A percentile compares a stretch with the other conserved stretches of the same genome.
Evolutionary conservation across 2,888 invertebrate genomes (phyloP).

Genomic region (Ectropis crepuscularia): DNA sequence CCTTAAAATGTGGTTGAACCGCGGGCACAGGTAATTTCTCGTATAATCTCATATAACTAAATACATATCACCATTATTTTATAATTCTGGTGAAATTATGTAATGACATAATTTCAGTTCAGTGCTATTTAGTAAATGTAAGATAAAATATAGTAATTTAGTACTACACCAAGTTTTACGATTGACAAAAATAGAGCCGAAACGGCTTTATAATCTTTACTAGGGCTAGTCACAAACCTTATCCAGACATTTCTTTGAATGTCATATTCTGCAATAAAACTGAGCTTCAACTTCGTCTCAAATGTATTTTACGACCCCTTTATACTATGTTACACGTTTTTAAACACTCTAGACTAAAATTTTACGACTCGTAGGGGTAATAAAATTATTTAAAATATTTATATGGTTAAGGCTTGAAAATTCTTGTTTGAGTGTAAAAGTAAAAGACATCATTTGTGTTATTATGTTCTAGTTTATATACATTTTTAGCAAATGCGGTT

Average conservation of each 20-base stretch:
- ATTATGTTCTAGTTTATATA: not conserved
- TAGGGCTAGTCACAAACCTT: conserved; percentile 17
- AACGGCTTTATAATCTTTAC: conserved; percentile 24
- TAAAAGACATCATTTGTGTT: not conserved
- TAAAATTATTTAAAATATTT: conserved; percentile 14
- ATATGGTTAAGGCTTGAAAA: conserved; percentile 2
- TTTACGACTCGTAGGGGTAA: conserved; percentile 1
- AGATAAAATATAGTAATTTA: no score
- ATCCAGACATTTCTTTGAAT: conserved; percentile 29
- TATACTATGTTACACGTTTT: conserved; percentile 17
- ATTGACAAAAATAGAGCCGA: conserved; percentile 19
- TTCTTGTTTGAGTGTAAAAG: not conserved
- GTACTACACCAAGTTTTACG: conserved; percentile 9
- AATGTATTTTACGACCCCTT: conserved; percentile 19
- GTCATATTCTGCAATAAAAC: conserved; percentile 35
- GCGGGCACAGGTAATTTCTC: no score
- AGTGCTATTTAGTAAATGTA: no score
- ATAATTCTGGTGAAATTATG: no score
- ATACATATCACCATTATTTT: no score
- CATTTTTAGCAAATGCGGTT: no score
- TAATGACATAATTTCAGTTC: no score
- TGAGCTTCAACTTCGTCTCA: conserved; percentile 28
- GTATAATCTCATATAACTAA: no score
- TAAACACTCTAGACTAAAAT: conserved; percentile 14
- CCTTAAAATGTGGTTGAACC: no score